Evolutionary conservation across 2,113 vertebrate species (phyloP).

Genomic region (Callipepla californica): DNA sequence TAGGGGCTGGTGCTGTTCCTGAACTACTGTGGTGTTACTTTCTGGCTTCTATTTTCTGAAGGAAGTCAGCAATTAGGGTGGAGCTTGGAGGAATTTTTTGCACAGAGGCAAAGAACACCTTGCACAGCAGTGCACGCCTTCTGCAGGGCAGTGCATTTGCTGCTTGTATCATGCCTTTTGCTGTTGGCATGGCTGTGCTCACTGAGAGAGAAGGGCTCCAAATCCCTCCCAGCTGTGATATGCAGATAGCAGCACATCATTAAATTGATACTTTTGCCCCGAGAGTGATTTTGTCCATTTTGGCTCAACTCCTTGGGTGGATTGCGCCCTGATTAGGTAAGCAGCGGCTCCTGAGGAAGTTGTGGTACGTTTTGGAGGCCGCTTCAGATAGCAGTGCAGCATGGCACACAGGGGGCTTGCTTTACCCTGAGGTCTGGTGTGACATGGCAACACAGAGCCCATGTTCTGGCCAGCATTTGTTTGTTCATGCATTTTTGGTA

Average conservation of each 20-base stretch:
- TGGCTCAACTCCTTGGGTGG: neutral
- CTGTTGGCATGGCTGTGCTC: neutral
- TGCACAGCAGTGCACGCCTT: neutral
- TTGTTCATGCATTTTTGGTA: neutral
- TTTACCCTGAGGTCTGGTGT: accelerated
- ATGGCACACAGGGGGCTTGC: accelerated
- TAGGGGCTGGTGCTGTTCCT: accelerated
- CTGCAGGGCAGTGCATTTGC: neutral
- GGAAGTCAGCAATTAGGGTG: neutral
- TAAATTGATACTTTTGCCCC: neutral
- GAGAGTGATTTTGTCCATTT: neutral
- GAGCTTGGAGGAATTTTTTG: neutral
- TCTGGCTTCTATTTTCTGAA: neutral
- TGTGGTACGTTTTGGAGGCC: neutral
- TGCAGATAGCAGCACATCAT: neutral
- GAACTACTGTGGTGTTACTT: neutral
- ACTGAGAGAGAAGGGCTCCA: neutral
- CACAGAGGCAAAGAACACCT: neutral
- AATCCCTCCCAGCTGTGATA: neutral
- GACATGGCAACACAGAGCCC: neutral
- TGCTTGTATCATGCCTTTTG: neutral
- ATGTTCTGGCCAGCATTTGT: neutral
- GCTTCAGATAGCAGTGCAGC: neutral
- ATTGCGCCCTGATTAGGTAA: neutral
- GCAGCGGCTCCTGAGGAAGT: neutral